phyloP scores from a whole-genome alignment of 1,140 invertebrate genomes.

The Babylonia areolata region DNA sequence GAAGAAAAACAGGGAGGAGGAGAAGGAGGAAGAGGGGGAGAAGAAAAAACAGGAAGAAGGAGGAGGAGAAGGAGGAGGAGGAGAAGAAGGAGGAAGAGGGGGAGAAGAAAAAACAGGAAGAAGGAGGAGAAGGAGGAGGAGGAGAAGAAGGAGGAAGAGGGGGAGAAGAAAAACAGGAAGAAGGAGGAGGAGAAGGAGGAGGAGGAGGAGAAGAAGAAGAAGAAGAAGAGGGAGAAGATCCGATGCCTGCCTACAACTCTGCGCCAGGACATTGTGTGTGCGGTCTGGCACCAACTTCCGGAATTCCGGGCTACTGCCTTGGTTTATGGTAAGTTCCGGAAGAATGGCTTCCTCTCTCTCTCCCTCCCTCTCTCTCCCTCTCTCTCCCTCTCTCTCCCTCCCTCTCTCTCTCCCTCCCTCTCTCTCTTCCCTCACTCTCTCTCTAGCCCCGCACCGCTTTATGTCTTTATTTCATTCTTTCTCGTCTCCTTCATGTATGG shows the following conservation, averaged over 20 bases:
- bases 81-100: not conserved
- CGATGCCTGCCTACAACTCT: too few relatives aligned
- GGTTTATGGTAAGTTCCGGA: not conserved
- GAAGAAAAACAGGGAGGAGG: constrained; percentile 1
- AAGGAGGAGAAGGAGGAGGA: too few relatives aligned
- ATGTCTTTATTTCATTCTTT: not conserved
- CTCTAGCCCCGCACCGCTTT: not conserved
- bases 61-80: constrained; percentile 9
- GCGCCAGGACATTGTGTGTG: too few relatives aligned
- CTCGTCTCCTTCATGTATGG: not conserved
- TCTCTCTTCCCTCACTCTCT: not conserved
- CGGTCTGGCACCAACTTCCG: not conserved
- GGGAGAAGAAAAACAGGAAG: not conserved
- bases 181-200: not conserved
- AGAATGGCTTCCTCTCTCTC: not conserved
- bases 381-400: not conserved
- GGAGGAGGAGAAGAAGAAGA: not conserved
- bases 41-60: constrained; percentile 18
- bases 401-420: not conserved
- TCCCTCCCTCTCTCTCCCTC: not conserved
- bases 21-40: constrained; percentile 11
- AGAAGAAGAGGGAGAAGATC: not conserved
- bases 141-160: not conserved
- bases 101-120: not conserved
- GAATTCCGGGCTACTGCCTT: not conserved